Evolutionary conservation across 2,113 vertebrate species (phyloP).

Genomic region (Xenopus borealis): DNA sequence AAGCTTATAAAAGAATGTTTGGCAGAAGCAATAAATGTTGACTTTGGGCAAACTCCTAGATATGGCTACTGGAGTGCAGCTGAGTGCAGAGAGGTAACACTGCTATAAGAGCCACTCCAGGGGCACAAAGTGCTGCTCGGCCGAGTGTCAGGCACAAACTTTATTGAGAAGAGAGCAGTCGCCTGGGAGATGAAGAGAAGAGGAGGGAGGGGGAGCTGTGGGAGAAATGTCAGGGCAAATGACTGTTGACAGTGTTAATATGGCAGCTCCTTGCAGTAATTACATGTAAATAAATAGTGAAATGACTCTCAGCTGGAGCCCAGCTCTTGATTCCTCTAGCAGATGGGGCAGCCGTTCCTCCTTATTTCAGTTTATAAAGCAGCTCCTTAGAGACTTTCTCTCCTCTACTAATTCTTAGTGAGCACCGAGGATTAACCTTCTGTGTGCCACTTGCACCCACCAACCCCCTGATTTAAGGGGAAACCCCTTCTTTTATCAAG

Average conservation of each 20-base stretch:
- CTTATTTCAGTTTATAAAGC: constrained; percentile 53
- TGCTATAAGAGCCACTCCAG: too few relatives aligned
- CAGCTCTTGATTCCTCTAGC: constrained; percentile 61
- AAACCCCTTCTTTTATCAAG: too few relatives aligned
- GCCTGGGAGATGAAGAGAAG: constrained; percentile 45
- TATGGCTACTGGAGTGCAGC: too few relatives aligned
- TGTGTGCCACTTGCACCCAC: too few relatives aligned
- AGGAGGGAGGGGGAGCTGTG: too few relatives aligned
- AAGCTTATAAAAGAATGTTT: too few relatives aligned
- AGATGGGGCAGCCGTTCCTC: constrained; percentile 56
- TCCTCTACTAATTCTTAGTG: neutral
- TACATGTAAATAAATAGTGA: constrained; percentile 99
- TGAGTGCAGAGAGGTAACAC: too few relatives aligned
- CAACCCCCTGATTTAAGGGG: too few relatives aligned
- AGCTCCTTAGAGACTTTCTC: constrained; percentile 45
- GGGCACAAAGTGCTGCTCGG: too few relatives aligned
- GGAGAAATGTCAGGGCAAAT: constrained; percentile 99
- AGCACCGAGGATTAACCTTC: neutral
- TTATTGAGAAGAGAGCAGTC: constrained; percentile 49
- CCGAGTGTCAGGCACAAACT: neutral
- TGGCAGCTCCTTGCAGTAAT: constrained; percentile 99
- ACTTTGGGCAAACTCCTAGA: too few relatives aligned
- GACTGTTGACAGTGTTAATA: constrained; percentile 99
- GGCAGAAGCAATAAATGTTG: too few relatives aligned
- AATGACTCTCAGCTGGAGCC: constrained; percentile 98